Evolutionary conservation across 2,113 vertebrate genomes (phyloP).

Genomic region (Ginglymostoma cirratum): DNA sequence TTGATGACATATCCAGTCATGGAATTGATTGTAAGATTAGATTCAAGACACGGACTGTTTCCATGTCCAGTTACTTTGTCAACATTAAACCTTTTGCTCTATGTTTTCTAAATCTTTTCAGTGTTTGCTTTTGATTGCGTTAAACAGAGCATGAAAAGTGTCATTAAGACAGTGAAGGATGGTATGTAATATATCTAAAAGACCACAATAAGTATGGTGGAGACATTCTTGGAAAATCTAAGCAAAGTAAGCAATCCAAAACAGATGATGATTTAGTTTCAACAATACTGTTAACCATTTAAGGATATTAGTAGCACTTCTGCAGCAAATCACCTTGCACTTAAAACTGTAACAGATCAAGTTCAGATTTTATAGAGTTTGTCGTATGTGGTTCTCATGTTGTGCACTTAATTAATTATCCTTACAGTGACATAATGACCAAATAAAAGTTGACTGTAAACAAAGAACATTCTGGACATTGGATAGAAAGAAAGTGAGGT

Average conservation of each 20-base stretch:
- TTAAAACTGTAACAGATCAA: neutral
- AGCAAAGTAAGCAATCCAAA: neutral
- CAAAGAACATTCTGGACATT: neutral
- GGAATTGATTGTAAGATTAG: neutral
- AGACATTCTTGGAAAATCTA: conserved; percentile 11
- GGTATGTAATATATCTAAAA: neutral
- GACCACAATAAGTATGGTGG: neutral
- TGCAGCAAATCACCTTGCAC: neutral
- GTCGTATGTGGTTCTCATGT: neutral
- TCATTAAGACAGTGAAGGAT: neutral
- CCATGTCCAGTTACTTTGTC: neutral
- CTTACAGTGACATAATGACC: neutral
- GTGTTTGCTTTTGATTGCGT: neutral
- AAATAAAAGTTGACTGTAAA: neutral
- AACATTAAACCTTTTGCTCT: neutral
- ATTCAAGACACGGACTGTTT: neutral
- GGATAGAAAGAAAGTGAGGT: neutral
- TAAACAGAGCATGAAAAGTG: neutral
- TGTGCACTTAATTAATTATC: neutral
- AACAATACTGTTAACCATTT: neutral
- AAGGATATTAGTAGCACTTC: neutral
- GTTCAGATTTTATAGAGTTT: neutral
- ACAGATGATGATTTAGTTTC: conserved; percentile 1
- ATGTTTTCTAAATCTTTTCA: neutral
- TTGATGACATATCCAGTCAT: neutral